These are phyloP conservation scores for Hippopotamyrus pictus DNA, from an alignment of 2,797 vertebrate genomes.

Conservation along the genomic window DNA sequence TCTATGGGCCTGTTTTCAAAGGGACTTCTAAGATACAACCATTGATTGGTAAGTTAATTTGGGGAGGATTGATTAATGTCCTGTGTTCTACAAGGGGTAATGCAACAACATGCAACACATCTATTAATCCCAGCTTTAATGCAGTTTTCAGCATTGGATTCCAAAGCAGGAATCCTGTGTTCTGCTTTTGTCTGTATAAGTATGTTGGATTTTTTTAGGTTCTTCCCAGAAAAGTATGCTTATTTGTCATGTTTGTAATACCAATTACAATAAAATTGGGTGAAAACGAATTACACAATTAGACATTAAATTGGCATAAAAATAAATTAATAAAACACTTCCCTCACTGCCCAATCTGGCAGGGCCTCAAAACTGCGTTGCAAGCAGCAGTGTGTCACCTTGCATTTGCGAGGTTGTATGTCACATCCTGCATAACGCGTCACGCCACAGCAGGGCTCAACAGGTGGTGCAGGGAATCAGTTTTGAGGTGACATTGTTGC, in stretches of 20 bases:
- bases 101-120: not conserved
- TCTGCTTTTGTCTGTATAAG: not conserved
- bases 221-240: not conserved
- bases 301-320: not conserved
- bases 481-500: not conserved
- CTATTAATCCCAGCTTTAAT: not conserved
- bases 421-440: not conserved
- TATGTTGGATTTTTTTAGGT: not conserved
- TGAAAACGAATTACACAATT: not conserved
- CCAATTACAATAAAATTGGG: not conserved
- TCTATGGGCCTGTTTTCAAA: not conserved
- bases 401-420: not conserved
- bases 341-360: not conserved
- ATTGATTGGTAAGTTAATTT: not conserved
- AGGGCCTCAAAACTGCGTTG: not conserved
- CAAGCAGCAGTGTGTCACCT: not conserved
- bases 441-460: not conserved
- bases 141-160: not conserved
- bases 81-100: not conserved
- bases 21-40: constrained; percentile 7
- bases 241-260: not conserved
- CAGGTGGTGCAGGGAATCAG: not conserved
- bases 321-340: not conserved
- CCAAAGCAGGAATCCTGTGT: not conserved
- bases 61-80: not conserved